Evolutionary conservation across 2,113 vertebrate species (phyloP), one percentile per base, ranked within the genome.

Genomic region (Eclectus roratus): DNA sequence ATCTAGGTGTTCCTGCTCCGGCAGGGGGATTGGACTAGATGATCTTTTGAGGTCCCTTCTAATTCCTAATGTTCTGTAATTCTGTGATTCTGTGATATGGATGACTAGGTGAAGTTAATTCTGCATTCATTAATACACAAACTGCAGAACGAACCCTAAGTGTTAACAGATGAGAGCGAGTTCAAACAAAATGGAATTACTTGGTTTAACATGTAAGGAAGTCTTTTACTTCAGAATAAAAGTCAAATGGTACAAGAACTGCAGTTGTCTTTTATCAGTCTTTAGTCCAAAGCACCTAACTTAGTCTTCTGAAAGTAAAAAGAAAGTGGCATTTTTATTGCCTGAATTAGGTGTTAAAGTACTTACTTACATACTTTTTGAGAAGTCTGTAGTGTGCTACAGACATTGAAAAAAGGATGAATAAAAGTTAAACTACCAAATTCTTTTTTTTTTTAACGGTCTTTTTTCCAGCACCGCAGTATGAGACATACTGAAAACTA

Each of bases 401-500:
- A 63, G 43, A 28, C 14, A 39, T 18, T 55, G 10, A 27, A 69
- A 71, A 71, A 90, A 79, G 6, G 20, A 1, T 0, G 2, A 87
- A 68, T 49, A 68, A 41, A 84, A 58, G 25, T 66, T 85, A 41
- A 84, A 41, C 1, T 25, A 23, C 1, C 2, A 80, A 69, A 49
- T 58, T 76, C 2, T 5, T 2, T 24, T 8, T 12, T 1, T 1
- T 19, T n/a, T 31, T 3, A 19, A 2, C 20, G 3, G 18, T 83
- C n/a, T 50, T 84, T 73, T 50, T 9, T 71, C 14, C 12, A 17
- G 29, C 60, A 61, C 19, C 5, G 46, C 33, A 41, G 2, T 29
- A 60, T 33, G 16, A 27, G 14, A 39, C 33, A 52, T 58, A 35
- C 56, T 23, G 33, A n/a, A 58, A 58, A 58, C 33, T 58, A n/a